Percentiles rank a stretch among this genome's conserved stretches.
These are phyloP conservation scores for Parnassius smintheus DNA, from an alignment of 2,888 invertebrate genomes.

Conservation along the genomic window DNA sequence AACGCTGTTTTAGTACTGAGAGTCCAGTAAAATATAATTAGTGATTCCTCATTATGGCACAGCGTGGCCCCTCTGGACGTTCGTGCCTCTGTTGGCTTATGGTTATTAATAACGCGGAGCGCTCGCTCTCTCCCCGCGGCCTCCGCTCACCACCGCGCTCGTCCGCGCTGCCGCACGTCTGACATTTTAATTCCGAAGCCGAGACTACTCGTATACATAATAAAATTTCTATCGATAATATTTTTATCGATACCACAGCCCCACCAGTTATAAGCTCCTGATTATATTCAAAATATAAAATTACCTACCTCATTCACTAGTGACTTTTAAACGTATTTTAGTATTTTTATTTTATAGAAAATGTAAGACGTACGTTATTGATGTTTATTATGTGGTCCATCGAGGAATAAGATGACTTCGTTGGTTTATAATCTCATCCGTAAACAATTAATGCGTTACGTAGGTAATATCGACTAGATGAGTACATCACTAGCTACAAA, in stretches of 20 bases:
- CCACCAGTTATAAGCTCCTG: slow-evolving; percentile 44
- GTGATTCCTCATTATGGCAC: slow-evolving; percentile 80
- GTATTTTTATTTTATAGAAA: neutral
- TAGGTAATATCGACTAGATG: slow-evolving; percentile 60
- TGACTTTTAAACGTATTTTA: neutral
- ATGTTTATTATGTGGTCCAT: neutral
- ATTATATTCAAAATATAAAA: slow-evolving; percentile 16
- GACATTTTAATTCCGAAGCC: slow-evolving; percentile 79
- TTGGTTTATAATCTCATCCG: slow-evolving; percentile 31
- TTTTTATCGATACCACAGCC: slow-evolving; percentile 61
- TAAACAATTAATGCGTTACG: slow-evolving; percentile 35
- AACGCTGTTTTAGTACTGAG: slow-evolving; percentile 64
- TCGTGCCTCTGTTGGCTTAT: slow-evolving; percentile 81
- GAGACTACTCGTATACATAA: slow-evolving; percentile 62
- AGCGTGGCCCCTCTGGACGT: slow-evolving; percentile 79
- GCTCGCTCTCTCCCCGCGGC: slow-evolving; percentile 46
- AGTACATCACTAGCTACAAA: slow-evolving; percentile 75
- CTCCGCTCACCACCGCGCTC: slow-evolving; percentile 60
- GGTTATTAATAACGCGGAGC: slow-evolving; percentile 79
- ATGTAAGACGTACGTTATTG: slow-evolving; percentile 1
- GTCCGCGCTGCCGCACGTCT: slow-evolving; percentile 74
- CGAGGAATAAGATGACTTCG: slow-evolving; percentile 25
- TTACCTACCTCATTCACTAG: neutral
- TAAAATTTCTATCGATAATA: slow-evolving; percentile 59
- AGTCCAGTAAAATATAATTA: slow-evolving; percentile 81